Evolutionary conservation across 2,797 vertebrate species (phyloP), one percentile per base, ranked within the genome.

Genomic region (Meda fulgida): DNA sequence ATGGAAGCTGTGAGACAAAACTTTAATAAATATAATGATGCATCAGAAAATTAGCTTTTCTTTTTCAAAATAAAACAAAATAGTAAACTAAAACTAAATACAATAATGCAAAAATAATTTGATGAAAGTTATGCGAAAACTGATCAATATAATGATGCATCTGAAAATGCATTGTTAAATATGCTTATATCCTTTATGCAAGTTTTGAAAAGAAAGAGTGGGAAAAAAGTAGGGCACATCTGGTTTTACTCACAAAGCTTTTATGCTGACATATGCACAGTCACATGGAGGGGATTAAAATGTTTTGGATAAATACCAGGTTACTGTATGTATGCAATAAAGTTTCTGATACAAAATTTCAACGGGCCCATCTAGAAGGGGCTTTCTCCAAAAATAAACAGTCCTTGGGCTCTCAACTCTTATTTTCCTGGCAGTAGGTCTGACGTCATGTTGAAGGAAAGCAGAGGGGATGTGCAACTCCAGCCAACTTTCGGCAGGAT

Each of bases 361-460:
- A 78, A 29, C 23, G 10, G 55, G 53, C 63, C 46, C 9, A 48
- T 81, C 55, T 51, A 72, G 26, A 69, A 36, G n/a, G 51, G 43
- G 21, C 9, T 55, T 65, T 55, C 65, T 81, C 60, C 29, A 76
- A 72, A 84, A 90, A 91, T 67, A 93, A 93, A 93, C 87, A 86
- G 6, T 53, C 86, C 66, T 80, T 84, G 88, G 29, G 26, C 23
- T 87, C 88, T 88, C 89, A 86, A 85, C 88, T 89, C 85, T 91
- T 78, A 78, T 87, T 92, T 94, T 94, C 92, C 92, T 92, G 89
- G 86, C 77, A 78, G 67, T 77, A 26, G 75, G 78, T 75, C 87
- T 93, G 91, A 93, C 87, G 91, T 93, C 88, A 92, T 86, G 60
- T 75, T 85, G 84, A 86, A 84, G 81, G 85, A 82, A 77, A 88